Conservation (phyloP, 2,113 vertebrate species). For the Saimiri boliviensis region DNA sequence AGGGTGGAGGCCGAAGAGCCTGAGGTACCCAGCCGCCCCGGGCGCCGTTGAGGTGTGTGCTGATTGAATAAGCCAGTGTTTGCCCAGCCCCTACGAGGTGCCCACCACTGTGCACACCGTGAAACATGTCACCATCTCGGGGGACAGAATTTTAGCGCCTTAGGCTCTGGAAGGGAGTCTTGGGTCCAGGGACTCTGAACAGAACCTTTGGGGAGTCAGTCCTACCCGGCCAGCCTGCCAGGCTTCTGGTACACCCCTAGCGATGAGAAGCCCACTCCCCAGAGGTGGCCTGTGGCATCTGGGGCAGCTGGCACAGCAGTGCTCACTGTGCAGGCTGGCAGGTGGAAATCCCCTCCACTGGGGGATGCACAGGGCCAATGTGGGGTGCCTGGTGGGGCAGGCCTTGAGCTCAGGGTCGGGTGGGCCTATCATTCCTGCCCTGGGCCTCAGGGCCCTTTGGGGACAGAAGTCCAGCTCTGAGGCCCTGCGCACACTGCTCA, state of each 20-base stretch:
- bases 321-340: not conserved
- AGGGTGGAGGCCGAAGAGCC: not conserved
- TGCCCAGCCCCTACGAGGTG: rapidly evolving
- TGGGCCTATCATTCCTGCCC: not conserved
- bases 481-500: not conserved
- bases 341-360: not conserved
- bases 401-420: too few relatives aligned
- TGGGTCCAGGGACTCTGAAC: not conserved
- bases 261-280: not conserved
- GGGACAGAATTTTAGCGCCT: not conserved
- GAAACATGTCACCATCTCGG: not conserved
- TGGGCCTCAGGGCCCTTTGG: not conserved
- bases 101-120: not conserved
- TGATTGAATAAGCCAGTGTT: not conserved
- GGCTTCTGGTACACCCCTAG: not conserved
- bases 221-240: not conserved
- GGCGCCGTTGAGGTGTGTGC: not conserved
- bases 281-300: not conserved
- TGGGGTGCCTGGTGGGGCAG: not conserved
- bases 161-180: not conserved
- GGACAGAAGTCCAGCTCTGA: not conserved
- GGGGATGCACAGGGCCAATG: not conserved
- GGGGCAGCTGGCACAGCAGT: not conserved
- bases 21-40: not conserved
- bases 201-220: not conserved